phyloP scores from a whole-genome alignment of 1,140 invertebrate species.

The Diplogasteroides magnus region DNA sequence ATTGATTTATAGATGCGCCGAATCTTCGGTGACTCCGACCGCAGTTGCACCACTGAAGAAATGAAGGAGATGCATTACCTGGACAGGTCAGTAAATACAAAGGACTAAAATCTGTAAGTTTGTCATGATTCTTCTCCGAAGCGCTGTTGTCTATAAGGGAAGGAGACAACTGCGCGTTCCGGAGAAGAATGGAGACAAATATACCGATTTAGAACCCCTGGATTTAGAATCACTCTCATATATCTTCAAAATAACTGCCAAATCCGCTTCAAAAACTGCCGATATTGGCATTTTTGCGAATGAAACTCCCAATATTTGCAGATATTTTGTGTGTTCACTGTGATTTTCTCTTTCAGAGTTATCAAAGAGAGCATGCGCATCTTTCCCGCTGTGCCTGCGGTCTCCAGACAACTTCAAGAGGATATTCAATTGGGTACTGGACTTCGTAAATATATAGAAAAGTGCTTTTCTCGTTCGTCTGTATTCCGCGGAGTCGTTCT shows the following conservation, averaged over 20 bases:
- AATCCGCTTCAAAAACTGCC: too few relatives aligned
- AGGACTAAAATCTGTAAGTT: too few relatives aligned
- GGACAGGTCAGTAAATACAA: conserved; percentile 63
- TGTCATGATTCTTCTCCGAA: too few relatives aligned
- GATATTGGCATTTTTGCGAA: too few relatives aligned
- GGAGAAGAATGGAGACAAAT: too few relatives aligned
- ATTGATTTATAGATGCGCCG: conserved; percentile 15
- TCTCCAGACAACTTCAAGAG: conserved; percentile 68
- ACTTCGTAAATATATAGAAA: conserved; percentile 5
- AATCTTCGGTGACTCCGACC: conserved; percentile 64
- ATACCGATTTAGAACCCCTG: too few relatives aligned
- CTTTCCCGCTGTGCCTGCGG: conserved; percentile 61
- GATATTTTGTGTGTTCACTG: too few relatives aligned
- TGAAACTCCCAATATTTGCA: too few relatives aligned
- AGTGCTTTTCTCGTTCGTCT: background rate
- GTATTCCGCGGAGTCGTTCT: too few relatives aligned
- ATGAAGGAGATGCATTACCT: conserved; percentile 75
- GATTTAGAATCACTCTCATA: background rate
- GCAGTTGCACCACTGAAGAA: conserved; percentile 71
- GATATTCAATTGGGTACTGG: conserved; percentile 61
- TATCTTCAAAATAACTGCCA: background rate
- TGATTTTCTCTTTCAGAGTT: conserved; percentile 58
- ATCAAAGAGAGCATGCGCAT: conserved; percentile 74
- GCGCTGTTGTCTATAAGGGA: too few relatives aligned
- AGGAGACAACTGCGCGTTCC: background rate